Percentiles rank a stretch among this genome's conserved stretches.
These are phyloP conservation scores for Myotis planiceps DNA, from an alignment of 2,797 vertebrate species.

Conservation along the genomic window DNA sequence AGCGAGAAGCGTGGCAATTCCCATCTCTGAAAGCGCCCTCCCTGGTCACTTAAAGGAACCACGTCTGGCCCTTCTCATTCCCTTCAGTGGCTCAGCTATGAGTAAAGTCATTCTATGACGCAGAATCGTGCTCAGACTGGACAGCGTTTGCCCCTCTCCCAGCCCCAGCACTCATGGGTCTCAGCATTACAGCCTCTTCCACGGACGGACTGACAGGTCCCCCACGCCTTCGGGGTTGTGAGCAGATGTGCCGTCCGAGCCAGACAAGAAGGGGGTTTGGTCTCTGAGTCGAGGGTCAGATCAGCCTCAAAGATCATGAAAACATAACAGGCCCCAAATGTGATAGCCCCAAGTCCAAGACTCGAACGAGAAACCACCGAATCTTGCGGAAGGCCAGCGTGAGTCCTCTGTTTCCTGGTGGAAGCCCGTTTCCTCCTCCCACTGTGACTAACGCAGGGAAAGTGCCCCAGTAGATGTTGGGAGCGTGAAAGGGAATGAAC, in stretches of 20 bases:
- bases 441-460: not conserved
- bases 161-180: no score
- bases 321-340: not conserved
- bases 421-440: not conserved
- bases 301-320: not conserved
- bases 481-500: not conserved
- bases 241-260: not conserved
- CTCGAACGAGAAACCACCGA: not conserved
- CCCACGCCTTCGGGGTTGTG: not conserved
- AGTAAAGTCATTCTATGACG: not conserved
- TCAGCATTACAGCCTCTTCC: not conserved
- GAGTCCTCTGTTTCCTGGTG: not conserved
- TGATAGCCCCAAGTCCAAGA: not conserved
- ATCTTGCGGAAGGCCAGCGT: not conserved
- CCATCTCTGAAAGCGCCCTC: not conserved
- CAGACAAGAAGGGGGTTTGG: not conserved
- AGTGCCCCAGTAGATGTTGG: not conserved
- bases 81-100: not conserved
- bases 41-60: not conserved
- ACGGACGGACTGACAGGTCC: accelerated
- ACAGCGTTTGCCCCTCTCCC: not conserved
- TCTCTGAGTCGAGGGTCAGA: not conserved
- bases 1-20: not conserved
- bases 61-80: not conserved
- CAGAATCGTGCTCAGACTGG: not conserved